Base-by-base conservation (phyloP, 2,113 vertebrate species). In the Fulmarus glacialis region DNA sequence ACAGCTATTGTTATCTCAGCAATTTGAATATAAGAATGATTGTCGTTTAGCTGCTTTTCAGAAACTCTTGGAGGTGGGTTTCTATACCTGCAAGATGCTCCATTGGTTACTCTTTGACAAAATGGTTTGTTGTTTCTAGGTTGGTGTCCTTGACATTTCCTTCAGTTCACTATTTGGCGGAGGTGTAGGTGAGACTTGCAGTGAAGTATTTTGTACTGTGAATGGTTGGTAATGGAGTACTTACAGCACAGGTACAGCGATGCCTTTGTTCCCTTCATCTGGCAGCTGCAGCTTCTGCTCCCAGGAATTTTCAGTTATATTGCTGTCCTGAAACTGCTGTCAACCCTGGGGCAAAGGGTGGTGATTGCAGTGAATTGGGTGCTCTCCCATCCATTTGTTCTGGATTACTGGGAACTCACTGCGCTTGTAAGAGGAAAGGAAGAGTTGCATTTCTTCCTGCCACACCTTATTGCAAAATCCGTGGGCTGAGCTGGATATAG, bases 161-260 rank as follows among this genome's bases (percentile, higher is more conserved):
- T 91, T 93, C 24, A 43, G 38, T 40, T 95, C 6, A 8, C 12
- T 56, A 0, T 82, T 84, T 47, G 16, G 48, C 2, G 4, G 58
- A 86, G 38, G 9, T 66, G 43, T 67, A 3, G 11, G n/a, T 53
- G 56, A 82, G 36, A 47, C 18, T 78, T 74, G 10, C n/a, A 59
- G 60, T 60, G 70, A 50, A 83, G 16, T 18, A 11, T 70, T 95
- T 81, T 75, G 34, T 12, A 5, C 43, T 43, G 11, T 60, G 40
- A 19, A 3, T 85, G 38, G 26, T 59, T 89, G 32, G 58, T 55
- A 14, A 40, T 34, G 34, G 43, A 67, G 17, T 71, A 15, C 36
- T 50, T 82, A 8, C 2, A 58, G 36, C 1, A 0, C 0, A 1
- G 43, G 6, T 52, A 22, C n/a, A 73, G 15, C 0, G 0, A 2